Conservation (phyloP, 2,797 vertebrate species). For the Emydoidea blandingii region DNA sequence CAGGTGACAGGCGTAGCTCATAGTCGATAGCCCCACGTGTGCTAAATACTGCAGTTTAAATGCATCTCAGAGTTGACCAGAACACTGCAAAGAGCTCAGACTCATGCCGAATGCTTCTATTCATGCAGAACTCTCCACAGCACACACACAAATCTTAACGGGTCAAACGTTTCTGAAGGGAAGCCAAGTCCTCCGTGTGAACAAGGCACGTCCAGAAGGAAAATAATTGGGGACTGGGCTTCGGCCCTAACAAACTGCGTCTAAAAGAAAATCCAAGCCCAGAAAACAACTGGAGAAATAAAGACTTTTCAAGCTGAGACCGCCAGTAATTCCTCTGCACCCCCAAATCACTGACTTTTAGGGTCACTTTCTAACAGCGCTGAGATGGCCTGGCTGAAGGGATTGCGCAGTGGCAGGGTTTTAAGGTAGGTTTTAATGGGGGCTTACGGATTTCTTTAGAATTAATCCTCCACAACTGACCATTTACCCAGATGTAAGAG, state of each 20-base stretch:
- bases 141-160: not conserved
- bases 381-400: no score
- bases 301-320: not conserved
- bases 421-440: not conserved
- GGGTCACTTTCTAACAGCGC: not conserved
- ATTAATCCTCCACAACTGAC: no score
- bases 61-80: slow-evolving; percentile 5
- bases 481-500: not conserved
- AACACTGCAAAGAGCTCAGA: not conserved
- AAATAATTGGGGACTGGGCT: not conserved
- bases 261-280: not conserved
- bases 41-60: slow-evolving; percentile 63
- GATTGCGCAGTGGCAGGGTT: not conserved
- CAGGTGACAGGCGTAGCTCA: no score
- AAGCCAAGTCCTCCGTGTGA: not conserved
- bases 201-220: not conserved
- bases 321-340: no score
- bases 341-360: no score
- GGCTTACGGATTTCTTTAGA: not conserved
- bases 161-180: no score
- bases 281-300: not conserved
- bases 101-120: not conserved
- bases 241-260: not conserved
- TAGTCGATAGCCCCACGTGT: not conserved
- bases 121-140: not conserved